Evolutionary conservation across 2,888 invertebrate genomes (phyloP), one percentile per base, ranked within the genome.

Genomic region (Gymnocheta viridis): DNA sequence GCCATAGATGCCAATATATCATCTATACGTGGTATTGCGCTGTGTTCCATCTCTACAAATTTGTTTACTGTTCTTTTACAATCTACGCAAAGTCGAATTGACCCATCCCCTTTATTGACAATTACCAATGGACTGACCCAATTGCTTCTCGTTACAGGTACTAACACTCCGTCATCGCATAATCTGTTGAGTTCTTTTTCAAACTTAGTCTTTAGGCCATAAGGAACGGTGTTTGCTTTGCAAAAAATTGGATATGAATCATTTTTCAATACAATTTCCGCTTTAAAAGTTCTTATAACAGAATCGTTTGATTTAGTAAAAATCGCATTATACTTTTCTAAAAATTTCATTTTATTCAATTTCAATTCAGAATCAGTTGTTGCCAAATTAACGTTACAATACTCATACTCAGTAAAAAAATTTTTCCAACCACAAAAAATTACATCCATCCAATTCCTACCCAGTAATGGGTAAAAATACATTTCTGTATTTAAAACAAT

Each of bases 31-130:
- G 70, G 74, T 70, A 90, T 86, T 10, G 88, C 88, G 66, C 88
- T 89, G 58, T 88, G 87, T 24, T 89, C 88, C 27, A 84, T 82
- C 44, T 88, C 54, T 9, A 86, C 62, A 72, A 82, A 69, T 12
- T 73, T 82, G 58, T 86, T 86, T 4, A 85, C 70, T 0, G 89
- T 88, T 58, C 82, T 84, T 76, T 89, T 89, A 54, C 87, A 89
- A 86, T 91, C 88, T 4, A 88, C 87, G 82, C 89, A 89, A n/a
- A 90, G 85, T 66, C 90, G 27, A n/a, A 83, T 78, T 24, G 81
- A 74, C 6, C 77, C 73, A 49, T 81, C 69, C 10, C 67, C 76
- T 78, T 90, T 89, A 24, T 87, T 87, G 2, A 89, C 88, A 51
- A 88, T 81, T 0, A 89, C 88, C 6, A 90, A 86, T 4, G 89